Evolutionary conservation across 30 jellyfish, hydroid and myxozoan genomes (phyloP), one percentile per base, ranked within the genome.

Genomic region (Nemopilema nomurai): DNA sequence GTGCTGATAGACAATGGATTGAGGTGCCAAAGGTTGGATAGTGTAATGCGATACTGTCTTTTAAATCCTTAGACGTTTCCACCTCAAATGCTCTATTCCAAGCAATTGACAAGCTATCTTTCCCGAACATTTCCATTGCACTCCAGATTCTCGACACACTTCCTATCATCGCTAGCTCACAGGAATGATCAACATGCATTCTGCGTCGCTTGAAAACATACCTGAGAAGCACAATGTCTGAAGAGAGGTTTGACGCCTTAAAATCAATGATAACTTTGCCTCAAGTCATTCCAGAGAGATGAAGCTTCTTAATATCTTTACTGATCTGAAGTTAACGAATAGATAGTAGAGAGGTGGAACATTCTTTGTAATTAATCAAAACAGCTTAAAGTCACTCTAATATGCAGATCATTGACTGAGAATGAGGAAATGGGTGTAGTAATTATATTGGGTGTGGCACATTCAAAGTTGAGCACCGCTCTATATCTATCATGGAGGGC

Each of bases 101-200:
- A 52, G 41, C 29, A 24, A 52, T 70, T 51, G 91, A 82, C 77
- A 26, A 29, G 84, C 27, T 70, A n/a, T 51, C 85, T 24, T 85
- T 90, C 74, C 86, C 90, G 21, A 90, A 90, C 49, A 84, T 90
- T n/a, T 71, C 19, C 62, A 70, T 51, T 49, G 87, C 72, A 18
- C 67, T 90, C 69, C 63, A 52, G 26, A 90, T 90, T 26, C 69
- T 90, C 16, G 96, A 84, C 20, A 68, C 91, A 28, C 50, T 84
- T 22, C 96, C 97, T 16, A 86, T 90, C 51, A 90, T 89, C 19
- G 29, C 96, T 24, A 84, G 97, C 67, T 78, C 57, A 51, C 84
- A 93, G 68, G 97, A 90, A 69, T 62, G 97, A 52, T 65, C 89
- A 26, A 66, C 81, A 51, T 89, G 80, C 6, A 79, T 82, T 18